phyloP scores from a whole-genome alignment of 2,113 vertebrate species.

The Ophiodon elongatus region DNA sequence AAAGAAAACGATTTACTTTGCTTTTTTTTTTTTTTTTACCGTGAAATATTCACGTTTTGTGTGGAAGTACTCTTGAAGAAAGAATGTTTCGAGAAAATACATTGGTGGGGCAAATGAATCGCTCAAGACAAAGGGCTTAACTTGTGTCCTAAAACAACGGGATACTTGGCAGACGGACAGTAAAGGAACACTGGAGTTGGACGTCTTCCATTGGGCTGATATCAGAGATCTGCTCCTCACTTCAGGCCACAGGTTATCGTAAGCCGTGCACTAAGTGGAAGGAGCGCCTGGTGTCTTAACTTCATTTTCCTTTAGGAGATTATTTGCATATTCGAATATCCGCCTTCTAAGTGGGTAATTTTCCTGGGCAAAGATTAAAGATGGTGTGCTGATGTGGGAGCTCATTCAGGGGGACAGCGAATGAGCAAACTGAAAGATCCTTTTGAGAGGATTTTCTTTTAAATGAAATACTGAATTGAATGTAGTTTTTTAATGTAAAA shows the following conservation, averaged over 20 bases:
- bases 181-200: too few relatives aligned
- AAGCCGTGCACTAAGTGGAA: not conserved
- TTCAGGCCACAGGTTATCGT: not conserved
- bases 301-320: not conserved
- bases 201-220: not conserved
- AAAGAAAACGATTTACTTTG: too few relatives aligned
- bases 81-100: too few relatives aligned
- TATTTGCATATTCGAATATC: constrained; percentile 43
- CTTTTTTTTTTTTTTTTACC: too few relatives aligned
- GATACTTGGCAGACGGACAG: too few relatives aligned
- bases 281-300: not conserved
- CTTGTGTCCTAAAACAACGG: too few relatives aligned
- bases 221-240: not conserved
- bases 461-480: not conserved
- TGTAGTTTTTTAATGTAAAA: not conserved
- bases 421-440: not conserved
- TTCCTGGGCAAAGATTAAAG: constrained; percentile 1
- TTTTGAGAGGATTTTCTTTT: not conserved
- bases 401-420: not conserved
- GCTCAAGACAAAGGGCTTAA: too few relatives aligned
- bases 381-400: not conserved
- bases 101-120: too few relatives aligned
- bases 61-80: too few relatives aligned
- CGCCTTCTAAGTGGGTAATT: not conserved
- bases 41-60: too few relatives aligned